phyloP scores from a whole-genome alignment of 2,797 vertebrate species.

The Furcifer pardalis region DNA sequence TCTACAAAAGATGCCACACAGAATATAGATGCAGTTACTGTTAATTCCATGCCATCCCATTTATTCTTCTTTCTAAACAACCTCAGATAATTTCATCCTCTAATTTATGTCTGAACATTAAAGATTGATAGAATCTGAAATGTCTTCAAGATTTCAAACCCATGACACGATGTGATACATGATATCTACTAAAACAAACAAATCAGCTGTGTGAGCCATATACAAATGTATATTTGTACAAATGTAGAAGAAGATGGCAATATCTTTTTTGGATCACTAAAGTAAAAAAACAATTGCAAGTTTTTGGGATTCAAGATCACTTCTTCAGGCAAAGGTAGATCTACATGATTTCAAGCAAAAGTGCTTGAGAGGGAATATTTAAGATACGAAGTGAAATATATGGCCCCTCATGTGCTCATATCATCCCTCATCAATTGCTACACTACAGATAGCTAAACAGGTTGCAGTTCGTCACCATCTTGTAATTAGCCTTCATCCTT shows the following conservation, averaged over 20 bases:
- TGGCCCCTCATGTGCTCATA: not conserved
- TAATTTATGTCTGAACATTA: too few relatives aligned
- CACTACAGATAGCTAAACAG: not conserved
- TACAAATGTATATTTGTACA: too few relatives aligned
- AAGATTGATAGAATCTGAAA: too few relatives aligned
- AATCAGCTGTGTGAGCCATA: too few relatives aligned
- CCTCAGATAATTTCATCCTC: not conserved
- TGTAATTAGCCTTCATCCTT: not conserved
- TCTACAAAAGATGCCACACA: constrained; percentile 36
- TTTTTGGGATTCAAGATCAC: too few relatives aligned
- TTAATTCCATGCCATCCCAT: not conserved
- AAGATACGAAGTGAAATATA: not conserved
- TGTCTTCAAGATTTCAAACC: not conserved
- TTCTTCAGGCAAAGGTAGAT: too few relatives aligned
- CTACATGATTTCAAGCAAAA: too few relatives aligned
- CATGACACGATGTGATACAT: not conserved
- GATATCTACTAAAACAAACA: too few relatives aligned
- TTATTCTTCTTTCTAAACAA: not conserved
- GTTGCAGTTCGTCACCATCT: not conserved
- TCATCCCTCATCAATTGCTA: not conserved
- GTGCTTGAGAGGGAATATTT: not conserved
- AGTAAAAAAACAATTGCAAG: too few relatives aligned
- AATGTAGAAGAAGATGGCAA: too few relatives aligned
- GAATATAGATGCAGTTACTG: not conserved
- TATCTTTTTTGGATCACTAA: too few relatives aligned